Conservation (phyloP, 2,797 vertebrate species). For the Eremophila alpestris region DNA sequence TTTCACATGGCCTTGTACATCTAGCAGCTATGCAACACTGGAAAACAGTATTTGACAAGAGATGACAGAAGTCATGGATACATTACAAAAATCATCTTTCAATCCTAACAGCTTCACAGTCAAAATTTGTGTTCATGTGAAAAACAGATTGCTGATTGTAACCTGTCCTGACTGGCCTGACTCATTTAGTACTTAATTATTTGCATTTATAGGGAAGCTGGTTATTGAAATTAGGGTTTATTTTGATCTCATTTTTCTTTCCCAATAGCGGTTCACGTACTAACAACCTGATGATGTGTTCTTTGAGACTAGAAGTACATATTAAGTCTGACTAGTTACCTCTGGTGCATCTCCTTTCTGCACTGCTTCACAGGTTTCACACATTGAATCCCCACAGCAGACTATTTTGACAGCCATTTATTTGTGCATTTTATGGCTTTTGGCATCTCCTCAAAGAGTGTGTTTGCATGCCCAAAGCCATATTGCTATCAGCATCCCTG, state of each 20-base stretch:
- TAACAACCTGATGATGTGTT: background rate
- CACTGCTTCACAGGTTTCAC: background rate
- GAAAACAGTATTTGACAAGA: constrained; percentile 32
- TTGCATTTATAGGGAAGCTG: background rate
- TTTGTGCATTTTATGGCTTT: background rate
- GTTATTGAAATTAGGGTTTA: background rate
- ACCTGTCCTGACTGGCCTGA: background rate
- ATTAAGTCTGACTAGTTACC: background rate
- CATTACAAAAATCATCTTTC: background rate
- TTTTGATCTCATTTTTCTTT: constrained; percentile 21
- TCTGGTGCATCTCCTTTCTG: background rate
- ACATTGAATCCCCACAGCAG: background rate
- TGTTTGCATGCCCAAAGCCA: background rate
- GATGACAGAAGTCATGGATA: background rate
- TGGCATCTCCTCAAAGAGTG: background rate
- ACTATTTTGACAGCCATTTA: background rate
- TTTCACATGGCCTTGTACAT: constrained; percentile 12
- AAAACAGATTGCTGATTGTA: background rate
- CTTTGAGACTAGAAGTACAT: background rate
- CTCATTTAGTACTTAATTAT: constrained; percentile 10
- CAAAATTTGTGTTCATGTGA: constrained; percentile 4
- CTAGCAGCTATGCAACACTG: background rate
- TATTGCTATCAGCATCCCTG: background rate
- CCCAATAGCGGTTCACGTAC: background rate
- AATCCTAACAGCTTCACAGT: constrained; percentile 9